Conservation (phyloP, 23 tunicate genomes). For the Halocynthia roretzi region DNA sequence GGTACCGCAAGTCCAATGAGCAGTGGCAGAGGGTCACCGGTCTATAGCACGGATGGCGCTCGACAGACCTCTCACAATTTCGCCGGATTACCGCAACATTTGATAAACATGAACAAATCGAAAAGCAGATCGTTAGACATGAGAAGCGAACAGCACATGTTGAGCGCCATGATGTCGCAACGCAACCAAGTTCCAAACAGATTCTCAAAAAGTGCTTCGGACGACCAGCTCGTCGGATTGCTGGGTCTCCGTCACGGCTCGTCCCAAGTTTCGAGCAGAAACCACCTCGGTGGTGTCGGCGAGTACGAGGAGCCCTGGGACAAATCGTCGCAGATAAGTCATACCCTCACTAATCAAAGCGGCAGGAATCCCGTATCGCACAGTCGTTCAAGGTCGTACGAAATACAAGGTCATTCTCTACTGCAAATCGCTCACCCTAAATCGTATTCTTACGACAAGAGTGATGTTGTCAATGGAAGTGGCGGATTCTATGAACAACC, state of each 20-base stretch:
- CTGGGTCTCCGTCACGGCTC: slow-evolving; percentile 1
- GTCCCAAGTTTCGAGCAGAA: not conserved
- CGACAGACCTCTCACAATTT: not conserved
- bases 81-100: not conserved
- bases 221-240: slow-evolving; percentile 41
- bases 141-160: slow-evolving; percentile 19
- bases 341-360: not conserved
- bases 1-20: slow-evolving; percentile 53
- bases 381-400: slow-evolving; percentile 71
- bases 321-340: not conserved
- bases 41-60: not conserved
- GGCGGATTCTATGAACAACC: slow-evolving; percentile 1
- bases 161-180: not conserved
- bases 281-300: slow-evolving; percentile 53
- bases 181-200: not conserved
- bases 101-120: slow-evolving; percentile 25
- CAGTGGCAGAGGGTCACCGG: slow-evolving; percentile 59
- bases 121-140: slow-evolving; percentile 78
- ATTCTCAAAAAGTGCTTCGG: slow-evolving; percentile 71
- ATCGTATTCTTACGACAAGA: too few species aligned
- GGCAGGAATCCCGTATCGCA: slow-evolving; percentile 8
- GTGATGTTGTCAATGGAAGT: too few species aligned
- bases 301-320: slow-evolving; percentile 96
- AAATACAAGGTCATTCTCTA: slow-evolving; percentile 8
- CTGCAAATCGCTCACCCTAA: not conserved